phyloP scores from a whole-genome alignment of 1,140 invertebrate species.

The Bicyclus anynana region DNA sequence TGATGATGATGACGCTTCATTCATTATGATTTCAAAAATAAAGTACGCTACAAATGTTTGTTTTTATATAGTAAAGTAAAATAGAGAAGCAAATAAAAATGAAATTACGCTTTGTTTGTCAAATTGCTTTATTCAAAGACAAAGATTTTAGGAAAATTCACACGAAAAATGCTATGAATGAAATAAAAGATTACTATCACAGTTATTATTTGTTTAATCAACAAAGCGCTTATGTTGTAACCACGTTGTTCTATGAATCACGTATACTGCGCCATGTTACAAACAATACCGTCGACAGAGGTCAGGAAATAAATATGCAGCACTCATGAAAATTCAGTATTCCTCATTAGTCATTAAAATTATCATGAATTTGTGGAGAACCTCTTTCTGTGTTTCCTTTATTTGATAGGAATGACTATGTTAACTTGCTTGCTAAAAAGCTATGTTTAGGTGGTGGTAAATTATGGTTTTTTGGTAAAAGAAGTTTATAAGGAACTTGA shows the following conservation, averaged over 20 bases:
- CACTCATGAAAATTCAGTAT: slow-evolving; percentile 57
- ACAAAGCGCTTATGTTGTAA: slow-evolving; percentile 6
- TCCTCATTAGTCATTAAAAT: slow-evolving; percentile 14
- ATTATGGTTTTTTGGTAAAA: background rate
- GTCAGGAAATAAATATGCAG: slow-evolving; percentile 52
- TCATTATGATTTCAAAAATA: too few species aligned
- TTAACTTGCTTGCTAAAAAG: background rate
- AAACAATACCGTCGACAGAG: slow-evolving; percentile 52
- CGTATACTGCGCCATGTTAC: slow-evolving; percentile 13
- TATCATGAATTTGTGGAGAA: background rate
- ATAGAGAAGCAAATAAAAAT: too few species aligned
- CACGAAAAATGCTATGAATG: background rate
- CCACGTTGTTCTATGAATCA: slow-evolving; percentile 17
- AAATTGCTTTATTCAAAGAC: background rate
- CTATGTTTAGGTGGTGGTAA: too few species aligned
- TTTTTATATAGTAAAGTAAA: too few species aligned
- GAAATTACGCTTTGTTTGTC: background rate
- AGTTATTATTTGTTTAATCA: background rate
- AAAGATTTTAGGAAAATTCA: background rate
- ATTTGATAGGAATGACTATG: background rate
- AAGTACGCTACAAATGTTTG: too few species aligned
- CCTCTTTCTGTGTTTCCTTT: background rate
- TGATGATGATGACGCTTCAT: background rate
- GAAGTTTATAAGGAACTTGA: too few species aligned
- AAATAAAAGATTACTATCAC: background rate